A percentile compares a stretch with the other conserved stretches of the same genome.
phyloP scores from a whole-genome alignment of 2,888 invertebrate species.

The Parnassius smintheus region DNA sequence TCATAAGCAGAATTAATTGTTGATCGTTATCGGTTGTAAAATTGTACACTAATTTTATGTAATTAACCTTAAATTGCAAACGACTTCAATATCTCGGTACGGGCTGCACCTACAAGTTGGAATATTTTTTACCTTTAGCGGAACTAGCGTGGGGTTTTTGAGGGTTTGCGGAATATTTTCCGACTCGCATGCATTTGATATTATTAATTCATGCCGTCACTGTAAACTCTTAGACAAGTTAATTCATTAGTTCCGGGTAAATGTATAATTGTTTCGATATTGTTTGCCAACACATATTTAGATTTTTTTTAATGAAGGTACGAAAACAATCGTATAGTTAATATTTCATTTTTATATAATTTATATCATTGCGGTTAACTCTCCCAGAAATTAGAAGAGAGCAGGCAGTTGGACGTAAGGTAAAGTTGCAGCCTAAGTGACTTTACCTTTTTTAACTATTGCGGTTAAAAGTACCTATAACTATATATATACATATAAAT shows the following conservation, averaged over 20 bases:
- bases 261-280: slow-evolving; percentile 15
- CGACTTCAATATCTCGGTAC: slow-evolving; percentile 27
- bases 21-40: slow-evolving; percentile 5
- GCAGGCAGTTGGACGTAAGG: no score
- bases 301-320: background rate
- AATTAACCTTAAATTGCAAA: slow-evolving; percentile 15
- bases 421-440: no score
- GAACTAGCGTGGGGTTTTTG: slow-evolving; percentile 40
- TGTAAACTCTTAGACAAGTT: slow-evolving; percentile 5
- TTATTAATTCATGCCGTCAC: slow-evolving; percentile 21
- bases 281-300: background rate
- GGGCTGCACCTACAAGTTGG: slow-evolving; percentile 33
- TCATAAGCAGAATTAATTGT: slow-evolving; percentile 10
- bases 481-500: slow-evolving; percentile 1
- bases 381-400: no score
- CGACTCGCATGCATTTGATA: slow-evolving; percentile 20
- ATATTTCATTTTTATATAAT: background rate
- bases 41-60: slow-evolving; percentile 18
- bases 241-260: slow-evolving; percentile 26
- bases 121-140: slow-evolving; percentile 35
- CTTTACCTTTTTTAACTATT: background rate
- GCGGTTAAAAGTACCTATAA: slow-evolving; percentile 1
- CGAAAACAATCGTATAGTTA: background rate
- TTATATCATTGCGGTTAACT: background rate
- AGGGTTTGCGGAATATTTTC: slow-evolving; percentile 28